Conservation (phyloP, 2,797 vertebrate genomes). For the Molothrus aeneus region DNA sequence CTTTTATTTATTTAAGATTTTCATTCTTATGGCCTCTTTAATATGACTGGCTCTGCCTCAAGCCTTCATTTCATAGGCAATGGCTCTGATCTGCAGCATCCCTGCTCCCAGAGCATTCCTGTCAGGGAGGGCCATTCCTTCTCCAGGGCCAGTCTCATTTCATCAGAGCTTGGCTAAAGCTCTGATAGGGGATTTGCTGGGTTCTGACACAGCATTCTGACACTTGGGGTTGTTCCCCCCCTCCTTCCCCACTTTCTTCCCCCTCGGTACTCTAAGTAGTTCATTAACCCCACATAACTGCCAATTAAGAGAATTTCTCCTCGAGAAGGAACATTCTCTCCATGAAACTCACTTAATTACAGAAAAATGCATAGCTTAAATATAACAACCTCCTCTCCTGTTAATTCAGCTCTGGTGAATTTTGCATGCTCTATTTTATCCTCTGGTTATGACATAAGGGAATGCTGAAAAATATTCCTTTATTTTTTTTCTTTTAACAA, state of each 20-base stretch:
- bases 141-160: background rate
- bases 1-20: constrained; percentile 11
- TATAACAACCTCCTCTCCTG: background rate
- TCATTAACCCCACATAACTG: constrained; percentile 43
- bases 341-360: background rate
- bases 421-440: constrained; percentile 12
- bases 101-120: rapidly evolving
- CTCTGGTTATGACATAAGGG: background rate
- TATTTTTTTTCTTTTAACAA: too few species aligned
- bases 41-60: background rate
- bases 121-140: background rate
- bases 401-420: constrained; percentile 26
- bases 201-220: background rate
- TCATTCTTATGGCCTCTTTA: background rate
- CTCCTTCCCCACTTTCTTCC: background rate
- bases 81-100: background rate
- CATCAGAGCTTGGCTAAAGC: background rate
- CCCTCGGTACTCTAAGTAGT: background rate
- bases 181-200: background rate
- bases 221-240: background rate
- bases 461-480: background rate
- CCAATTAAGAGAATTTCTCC: constrained; percentile 17
- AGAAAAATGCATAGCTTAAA: background rate
- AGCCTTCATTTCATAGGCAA: background rate
- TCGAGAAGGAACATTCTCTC: background rate